Conservation (phyloP, 2,113 vertebrate genomes). For the Pimephales promelas region DNA sequence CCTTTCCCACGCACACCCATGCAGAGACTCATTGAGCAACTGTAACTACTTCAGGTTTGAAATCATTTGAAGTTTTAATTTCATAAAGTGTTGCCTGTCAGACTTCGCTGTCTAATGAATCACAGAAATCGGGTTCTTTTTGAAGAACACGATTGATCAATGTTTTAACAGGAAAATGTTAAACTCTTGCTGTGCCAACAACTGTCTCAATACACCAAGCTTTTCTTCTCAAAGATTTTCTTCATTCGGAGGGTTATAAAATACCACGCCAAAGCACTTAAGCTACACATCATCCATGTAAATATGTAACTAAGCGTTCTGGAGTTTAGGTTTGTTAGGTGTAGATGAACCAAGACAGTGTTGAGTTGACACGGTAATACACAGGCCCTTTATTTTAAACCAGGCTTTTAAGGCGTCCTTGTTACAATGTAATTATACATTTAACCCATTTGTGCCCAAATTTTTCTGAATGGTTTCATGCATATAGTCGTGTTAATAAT, state of each 20-base stretch:
- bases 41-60: neutral
- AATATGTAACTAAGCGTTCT: constrained; percentile 29
- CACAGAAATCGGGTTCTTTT: constrained; percentile 23
- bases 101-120: constrained; percentile 34
- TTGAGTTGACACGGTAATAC: neutral
- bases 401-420: neutral
- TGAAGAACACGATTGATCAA: constrained; percentile 63
- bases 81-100: neutral
- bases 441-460: too few species aligned
- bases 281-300: constrained; percentile 25
- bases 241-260: neutral
- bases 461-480: too few species aligned
- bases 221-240: constrained; percentile 20
- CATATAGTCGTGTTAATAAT: too few species aligned
- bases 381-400: neutral
- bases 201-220: constrained; percentile 67
- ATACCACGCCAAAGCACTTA: constrained; percentile 27
- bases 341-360: constrained; percentile 10
- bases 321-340: neutral
- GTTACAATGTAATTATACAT: too few species aligned
- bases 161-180: neutral
- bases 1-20: neutral
- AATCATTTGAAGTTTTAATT: constrained; percentile 17
- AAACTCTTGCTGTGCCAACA: constrained; percentile 69
- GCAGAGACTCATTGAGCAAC: neutral